Base-by-base conservation (phyloP, 2,888 invertebrate species). In the Syrphus vitripennis region DNA sequence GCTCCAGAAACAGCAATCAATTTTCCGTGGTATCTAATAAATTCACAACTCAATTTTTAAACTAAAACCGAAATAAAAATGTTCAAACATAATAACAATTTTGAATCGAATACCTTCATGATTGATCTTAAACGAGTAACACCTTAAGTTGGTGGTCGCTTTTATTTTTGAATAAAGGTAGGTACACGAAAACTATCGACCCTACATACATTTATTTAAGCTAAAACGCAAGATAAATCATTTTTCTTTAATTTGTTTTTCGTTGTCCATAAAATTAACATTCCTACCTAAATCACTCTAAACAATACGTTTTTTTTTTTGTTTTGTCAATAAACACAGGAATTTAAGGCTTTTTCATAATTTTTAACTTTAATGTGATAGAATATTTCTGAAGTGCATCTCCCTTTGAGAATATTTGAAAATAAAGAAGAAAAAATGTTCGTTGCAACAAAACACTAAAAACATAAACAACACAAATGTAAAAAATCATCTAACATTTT, bases 321-420 rank as follows among this genome's bases (percentile, higher is more conserved):
- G 10, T 3, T 21, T 1, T 48, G 3, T 10, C 3, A 29, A 6
- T 29, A 9, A 45, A 48, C 12, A 24, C 5, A 10, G 34, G 34
- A 0, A 75, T 83, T 80, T 71, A 76, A 67, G 65, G 42, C 69
- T 71, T 81, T 65, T 80, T 50, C 81, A 59, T 76, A 63, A 75
- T 61, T 71, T 71, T 61, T 59, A 67, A 70, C 50, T 71, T 70
- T 71, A 53, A 71, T 65, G 69, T 63, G 57, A 67, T 71, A 76
- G 63, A 76, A 80, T 76, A 84, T 80, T 59, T 76, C 83, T 76
- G 79, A 61, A 61, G 80, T 75, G 75, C 76, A 81, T 84, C 71
- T 84, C 53, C 75, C 70, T 80, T 70, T 42, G 37, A 81, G 71
- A 67, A 57, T 71, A 37, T 61, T 71, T 53, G 67, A 42, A 67